These are phyloP conservation scores for Brachyhypopomus occidentalis DNA, from an alignment of 2,113 vertebrate species.

Conservation along the genomic window DNA sequence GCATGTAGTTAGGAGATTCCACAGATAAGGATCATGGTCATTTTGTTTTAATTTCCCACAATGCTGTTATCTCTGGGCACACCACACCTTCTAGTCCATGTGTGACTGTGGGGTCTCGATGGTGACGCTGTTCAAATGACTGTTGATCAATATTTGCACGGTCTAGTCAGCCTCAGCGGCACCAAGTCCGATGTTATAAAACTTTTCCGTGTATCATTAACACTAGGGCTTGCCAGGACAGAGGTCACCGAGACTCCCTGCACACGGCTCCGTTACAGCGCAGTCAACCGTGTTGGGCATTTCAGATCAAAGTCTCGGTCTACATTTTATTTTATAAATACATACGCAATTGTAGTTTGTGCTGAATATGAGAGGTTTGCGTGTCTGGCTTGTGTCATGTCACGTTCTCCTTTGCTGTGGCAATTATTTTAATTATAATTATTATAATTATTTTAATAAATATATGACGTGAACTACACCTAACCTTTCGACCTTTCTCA, in stretches of 20 bases:
- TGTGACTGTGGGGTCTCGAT: not conserved
- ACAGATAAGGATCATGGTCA: not conserved
- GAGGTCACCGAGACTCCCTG: not conserved
- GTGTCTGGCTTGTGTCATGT: no score
- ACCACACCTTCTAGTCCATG: not conserved
- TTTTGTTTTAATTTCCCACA: not conserved
- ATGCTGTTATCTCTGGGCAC: not conserved
- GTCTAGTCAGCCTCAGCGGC: not conserved
- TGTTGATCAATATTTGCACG: constrained; percentile 10
- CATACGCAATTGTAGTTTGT: no score
- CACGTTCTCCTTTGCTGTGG: no score
- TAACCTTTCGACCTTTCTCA: not conserved
- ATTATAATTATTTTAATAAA: no score
- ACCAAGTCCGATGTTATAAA: not conserved
- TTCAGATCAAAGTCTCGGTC: not conserved
- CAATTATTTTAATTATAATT: no score
- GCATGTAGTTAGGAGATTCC: not conserved
- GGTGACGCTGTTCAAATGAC: not conserved
- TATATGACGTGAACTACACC: no score
- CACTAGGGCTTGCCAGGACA: not conserved
- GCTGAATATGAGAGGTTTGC: no score
- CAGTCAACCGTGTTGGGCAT: not conserved
- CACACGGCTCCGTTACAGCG: not conserved
- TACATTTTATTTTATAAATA: no score
- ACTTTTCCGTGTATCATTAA: constrained; percentile 37